Conservation (phyloP, 2,113 vertebrate species). For the Osmerus eperlanus region DNA sequence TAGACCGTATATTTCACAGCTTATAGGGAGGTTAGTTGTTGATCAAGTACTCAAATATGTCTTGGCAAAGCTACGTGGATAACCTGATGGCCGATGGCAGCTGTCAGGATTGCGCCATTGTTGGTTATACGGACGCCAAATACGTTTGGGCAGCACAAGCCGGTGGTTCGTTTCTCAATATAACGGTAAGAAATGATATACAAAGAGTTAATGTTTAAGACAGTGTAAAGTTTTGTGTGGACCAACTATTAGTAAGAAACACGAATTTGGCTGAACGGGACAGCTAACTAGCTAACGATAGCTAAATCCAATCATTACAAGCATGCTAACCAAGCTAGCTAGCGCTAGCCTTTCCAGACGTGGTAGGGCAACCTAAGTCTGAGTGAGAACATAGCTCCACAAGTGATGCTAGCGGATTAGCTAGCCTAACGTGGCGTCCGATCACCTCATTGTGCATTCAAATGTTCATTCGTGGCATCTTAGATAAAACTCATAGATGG, state of each 20-base stretch:
- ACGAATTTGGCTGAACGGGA: no score
- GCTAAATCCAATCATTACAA: not conserved
- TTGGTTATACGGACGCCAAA: conserved; percentile 83
- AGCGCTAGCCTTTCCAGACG: not conserved
- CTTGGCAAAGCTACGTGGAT: conserved; percentile 86
- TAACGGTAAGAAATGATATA: conserved; percentile 71
- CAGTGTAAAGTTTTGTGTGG: not conserved
- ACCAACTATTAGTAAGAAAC: not conserved
- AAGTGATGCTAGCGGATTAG: no score
- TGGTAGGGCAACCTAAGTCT: no score
- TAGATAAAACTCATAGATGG: no score
- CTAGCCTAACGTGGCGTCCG: no score
- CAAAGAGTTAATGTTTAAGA: not conserved
- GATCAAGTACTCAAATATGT: conserved; percentile 69
- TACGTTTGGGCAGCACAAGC: conserved; percentile 81
- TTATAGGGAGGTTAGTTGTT: conserved; percentile 30
- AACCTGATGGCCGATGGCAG: conserved; percentile 85
- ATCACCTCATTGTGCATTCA: no score
- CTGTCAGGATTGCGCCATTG: conserved; percentile 86
- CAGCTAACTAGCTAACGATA: not conserved
- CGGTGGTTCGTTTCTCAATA: conserved; percentile 77
- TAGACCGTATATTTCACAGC: conserved; percentile 13
- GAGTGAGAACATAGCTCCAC: no score
- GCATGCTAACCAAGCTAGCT: not conserved
- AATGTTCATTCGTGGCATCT: no score